Evolutionary conservation across 2,113 vertebrate species (phyloP), one percentile per base, ranked within the genome.

Genomic region (Nymphicus hollandicus): DNA sequence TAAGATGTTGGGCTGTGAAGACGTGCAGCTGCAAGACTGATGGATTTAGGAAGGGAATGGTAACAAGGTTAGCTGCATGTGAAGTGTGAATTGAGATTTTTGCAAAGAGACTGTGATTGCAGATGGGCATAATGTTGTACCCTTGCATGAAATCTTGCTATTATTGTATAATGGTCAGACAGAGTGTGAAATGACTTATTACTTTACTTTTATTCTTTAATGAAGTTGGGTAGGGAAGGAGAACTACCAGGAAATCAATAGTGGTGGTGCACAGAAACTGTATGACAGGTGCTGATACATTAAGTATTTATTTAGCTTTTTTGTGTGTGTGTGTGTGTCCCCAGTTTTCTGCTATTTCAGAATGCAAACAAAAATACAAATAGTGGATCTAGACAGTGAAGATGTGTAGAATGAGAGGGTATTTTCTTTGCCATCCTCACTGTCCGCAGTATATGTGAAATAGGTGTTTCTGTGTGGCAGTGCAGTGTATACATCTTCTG

Each of bases 41-140:
- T 98, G 98, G 98, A 97, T 98, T 98, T 98, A 98, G 97, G 97
- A 98, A 98, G 97, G 96, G 97, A 92, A 98, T 98, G 98, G 97
- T 98, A 98, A 99, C 98, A 98, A 98, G 98, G 98, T 99, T 98
- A 98, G 98, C 98, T 98, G 98, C 98, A 98, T 98, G 98, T 98
- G 98, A 99, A 98, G 98, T 98, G 98, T 98, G 98, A 99, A 99
- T 98, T 98, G 97, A 98, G 98, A 98, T 98, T 98, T 98, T 98
- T 98, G 98, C 98, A 98, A 98, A 98, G 98, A 98, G 98, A 98
- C 98, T 98, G 98, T 98, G 98, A 98, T 98, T 98, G 98, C 98
- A 98, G 98, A 98, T 97, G 98, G 98, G 98, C 98, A 98, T 98
- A 98, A 98, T 98, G 98, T 98, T 98, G 98, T 98, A 98, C 97